Evolutionary conservation across 2,113 vertebrate genomes (phyloP).

Genomic region (Antechinus flavipes): DNA sequence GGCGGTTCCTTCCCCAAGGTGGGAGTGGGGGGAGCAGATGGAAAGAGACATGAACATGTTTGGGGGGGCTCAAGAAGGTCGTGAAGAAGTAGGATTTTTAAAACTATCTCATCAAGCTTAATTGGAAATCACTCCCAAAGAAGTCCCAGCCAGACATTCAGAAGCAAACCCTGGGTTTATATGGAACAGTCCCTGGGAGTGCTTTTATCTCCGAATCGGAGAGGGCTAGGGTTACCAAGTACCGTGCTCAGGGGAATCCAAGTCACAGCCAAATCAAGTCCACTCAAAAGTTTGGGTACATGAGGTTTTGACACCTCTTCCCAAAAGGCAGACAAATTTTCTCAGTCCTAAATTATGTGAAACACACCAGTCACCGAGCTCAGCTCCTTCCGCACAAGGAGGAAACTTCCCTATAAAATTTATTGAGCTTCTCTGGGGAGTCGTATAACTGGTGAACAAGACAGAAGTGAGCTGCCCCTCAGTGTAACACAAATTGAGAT

Average conservation of each 20-base stretch:
- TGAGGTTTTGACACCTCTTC: constrained; percentile 45
- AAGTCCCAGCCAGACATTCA: not conserved
- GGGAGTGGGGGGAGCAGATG: not conserved
- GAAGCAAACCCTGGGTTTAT: not conserved
- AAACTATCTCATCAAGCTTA: not conserved
- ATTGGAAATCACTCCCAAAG: not conserved
- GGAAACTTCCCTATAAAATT: constrained; percentile 71
- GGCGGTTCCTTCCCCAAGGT: constrained; percentile 39
- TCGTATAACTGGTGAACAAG: constrained; percentile 71
- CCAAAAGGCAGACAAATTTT: constrained; percentile 54
- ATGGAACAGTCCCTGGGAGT: not conserved
- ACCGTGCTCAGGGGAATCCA: not conserved
- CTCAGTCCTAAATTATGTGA: constrained; percentile 64
- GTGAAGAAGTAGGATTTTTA: not conserved
- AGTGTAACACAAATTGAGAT: constrained; percentile 70
- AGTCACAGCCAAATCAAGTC: constrained; percentile 30
- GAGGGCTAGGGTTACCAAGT: constrained; percentile 36
- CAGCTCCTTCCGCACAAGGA: constrained; percentile 71
- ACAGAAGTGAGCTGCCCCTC: constrained; percentile 72
- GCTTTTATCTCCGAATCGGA: constrained; percentile 47
- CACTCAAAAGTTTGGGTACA: constrained; percentile 48
- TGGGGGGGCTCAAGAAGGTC: not conserved
- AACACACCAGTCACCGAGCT: constrained; percentile 54
- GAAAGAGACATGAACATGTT: not conserved
- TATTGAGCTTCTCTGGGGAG: constrained; percentile 71